These are phyloP conservation scores for Pipistrellus pygmaeus DNA, from an alignment of 2,797 vertebrate species.

Conservation along the genomic window DNA sequence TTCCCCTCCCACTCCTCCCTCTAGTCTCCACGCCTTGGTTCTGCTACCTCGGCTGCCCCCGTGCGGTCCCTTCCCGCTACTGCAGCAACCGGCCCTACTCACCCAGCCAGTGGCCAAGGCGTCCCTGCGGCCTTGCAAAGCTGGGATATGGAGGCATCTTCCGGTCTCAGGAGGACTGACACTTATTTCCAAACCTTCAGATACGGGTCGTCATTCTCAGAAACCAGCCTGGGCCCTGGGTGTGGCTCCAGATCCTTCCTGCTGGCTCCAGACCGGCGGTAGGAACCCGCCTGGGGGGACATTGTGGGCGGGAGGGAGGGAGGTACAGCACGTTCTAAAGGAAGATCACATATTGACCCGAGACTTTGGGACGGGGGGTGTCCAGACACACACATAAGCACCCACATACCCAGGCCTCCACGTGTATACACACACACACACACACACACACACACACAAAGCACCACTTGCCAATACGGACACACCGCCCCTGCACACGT, in stretches of 20 bases:
- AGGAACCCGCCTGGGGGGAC: not conserved
- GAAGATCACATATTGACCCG: not conserved
- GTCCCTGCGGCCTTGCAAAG: not conserved
- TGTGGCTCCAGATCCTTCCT: not conserved
- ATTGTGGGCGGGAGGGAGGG: not conserved
- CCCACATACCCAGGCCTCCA: not conserved
- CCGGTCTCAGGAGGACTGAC: not conserved
- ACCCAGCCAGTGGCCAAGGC: not conserved
- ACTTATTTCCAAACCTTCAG: not conserved
- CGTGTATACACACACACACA: not conserved
- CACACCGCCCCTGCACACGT: not conserved
- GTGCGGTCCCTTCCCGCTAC: slow-evolving; percentile 26
- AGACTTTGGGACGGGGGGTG: not conserved
- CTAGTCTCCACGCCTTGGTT: not conserved
- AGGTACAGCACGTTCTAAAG: not conserved
- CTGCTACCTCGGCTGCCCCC: not conserved
- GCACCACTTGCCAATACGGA: accelerated
- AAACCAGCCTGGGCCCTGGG: not conserved
- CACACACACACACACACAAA: not conserved
- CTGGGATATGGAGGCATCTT: not conserved
- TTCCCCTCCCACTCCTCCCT: not conserved
- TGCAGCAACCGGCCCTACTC: not conserved
- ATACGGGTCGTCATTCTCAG: not conserved
- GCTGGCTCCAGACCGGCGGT: not conserved
- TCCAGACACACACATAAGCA: not conserved